These are phyloP conservation scores for Peromyscus eremicus DNA, from an alignment of 2,797 vertebrate genomes.

Conservation along the genomic window DNA sequence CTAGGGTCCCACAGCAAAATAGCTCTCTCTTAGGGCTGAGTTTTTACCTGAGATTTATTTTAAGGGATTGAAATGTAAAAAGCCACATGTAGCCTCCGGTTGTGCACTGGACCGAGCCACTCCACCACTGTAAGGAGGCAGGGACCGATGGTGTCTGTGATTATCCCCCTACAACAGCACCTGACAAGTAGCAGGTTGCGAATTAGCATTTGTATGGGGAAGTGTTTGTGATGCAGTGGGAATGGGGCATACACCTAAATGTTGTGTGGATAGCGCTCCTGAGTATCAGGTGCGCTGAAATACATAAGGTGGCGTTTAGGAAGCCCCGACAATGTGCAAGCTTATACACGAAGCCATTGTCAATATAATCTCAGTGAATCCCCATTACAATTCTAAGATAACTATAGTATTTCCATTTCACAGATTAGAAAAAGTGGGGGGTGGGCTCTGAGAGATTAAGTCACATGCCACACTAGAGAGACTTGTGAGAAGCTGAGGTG, in stretches of 20 bases:
- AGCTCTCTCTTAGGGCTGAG: background rate
- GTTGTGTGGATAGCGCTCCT: background rate
- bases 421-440: background rate
- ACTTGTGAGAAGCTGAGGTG: background rate
- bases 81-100: background rate
- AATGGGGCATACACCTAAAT: background rate
- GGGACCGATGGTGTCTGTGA: background rate
- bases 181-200: background rate
- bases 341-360: conserved; percentile 14
- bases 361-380: background rate
- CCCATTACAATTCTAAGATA: background rate
- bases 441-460: background rate
- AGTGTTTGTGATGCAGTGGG: background rate
- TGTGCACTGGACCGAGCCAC: background rate
- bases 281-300: background rate
- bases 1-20: background rate
- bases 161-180: background rate
- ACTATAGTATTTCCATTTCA: background rate
- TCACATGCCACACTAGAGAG: background rate
- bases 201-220: background rate
- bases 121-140: background rate
- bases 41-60: background rate
- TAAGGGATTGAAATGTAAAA: background rate
- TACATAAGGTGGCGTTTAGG: background rate
- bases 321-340: background rate